Conservation (phyloP, 2,797 vertebrate species). For the Poeciliopsis presidionis region DNA sequence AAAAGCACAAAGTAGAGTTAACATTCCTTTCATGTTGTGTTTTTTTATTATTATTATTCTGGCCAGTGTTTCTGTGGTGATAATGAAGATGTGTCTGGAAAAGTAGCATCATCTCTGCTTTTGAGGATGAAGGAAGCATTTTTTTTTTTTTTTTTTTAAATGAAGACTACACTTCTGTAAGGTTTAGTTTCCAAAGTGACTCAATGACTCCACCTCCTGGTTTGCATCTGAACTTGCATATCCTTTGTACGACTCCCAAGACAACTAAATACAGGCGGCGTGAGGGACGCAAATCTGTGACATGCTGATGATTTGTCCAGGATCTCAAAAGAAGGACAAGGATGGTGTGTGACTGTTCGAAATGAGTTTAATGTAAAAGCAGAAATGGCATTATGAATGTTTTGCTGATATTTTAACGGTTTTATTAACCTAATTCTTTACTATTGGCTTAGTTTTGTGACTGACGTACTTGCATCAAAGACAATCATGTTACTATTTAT, state of each 20-base stretch:
- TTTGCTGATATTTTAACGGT: neutral
- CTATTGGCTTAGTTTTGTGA: conserved; percentile 24
- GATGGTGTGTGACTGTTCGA: conserved; percentile 31
- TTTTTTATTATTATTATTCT: neutral
- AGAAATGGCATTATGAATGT: conserved; percentile 1
- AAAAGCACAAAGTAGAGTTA: neutral
- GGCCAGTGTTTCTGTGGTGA: conserved; percentile 6
- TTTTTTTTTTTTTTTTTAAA: conserved; percentile 4
- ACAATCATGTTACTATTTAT: conserved; percentile 67
- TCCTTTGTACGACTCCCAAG: neutral
- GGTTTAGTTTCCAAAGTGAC: conserved; percentile 53
- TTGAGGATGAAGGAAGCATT: conserved; percentile 33
- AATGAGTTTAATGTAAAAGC: neutral
- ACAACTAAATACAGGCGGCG: neutral
- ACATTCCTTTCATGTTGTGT: conserved; percentile 9
- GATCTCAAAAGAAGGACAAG: conserved; percentile 25
- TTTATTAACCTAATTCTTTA: conserved; percentile 34
- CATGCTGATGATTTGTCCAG: neutral
- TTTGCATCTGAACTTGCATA: conserved; percentile 22
- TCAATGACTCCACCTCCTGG: conserved; percentile 66
- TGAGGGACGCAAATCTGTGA: neutral
- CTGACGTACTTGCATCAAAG: conserved; percentile 42
- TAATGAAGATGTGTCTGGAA: conserved; percentile 14
- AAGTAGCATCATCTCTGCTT: conserved; percentile 16
- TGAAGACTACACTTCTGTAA: conserved; percentile 23